Base-by-base conservation (phyloP, 2,888 invertebrate genomes). In the Hymenopus coronatus region DNA sequence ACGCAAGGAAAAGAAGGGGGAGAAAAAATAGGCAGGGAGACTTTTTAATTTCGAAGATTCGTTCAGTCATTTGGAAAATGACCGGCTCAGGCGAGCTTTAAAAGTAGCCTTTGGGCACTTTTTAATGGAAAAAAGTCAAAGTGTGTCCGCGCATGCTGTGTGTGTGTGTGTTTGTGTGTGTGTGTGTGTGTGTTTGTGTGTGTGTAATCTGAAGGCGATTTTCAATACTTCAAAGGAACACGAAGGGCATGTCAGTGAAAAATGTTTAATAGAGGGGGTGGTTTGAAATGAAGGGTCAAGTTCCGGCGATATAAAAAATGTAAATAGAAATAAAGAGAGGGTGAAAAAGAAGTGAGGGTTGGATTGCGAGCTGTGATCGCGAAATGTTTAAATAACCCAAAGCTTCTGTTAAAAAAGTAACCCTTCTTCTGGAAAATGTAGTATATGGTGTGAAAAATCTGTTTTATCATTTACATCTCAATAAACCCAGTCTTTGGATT, bases 31-130 rank as follows among this genome's bases (percentile, higher is more conserved):
- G 88, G 86, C 8, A 81, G 40, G 85, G 89, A 30, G 84, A 30
- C 54, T 88, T 90, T 89, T 89, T 90, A 90, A 90, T 90, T 90
- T 90, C 85, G 89, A 89, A 89, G 90, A 90, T 89, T 90, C 89
- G 89, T 85, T 88, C 89, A 90, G 84, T 90, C 90, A 90, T 89
- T 90, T 89, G 89, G 88, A 90, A 90, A 88, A 88, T 90, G 89
- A 90, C 89, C 87, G 90, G 86, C 87, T 88, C 84, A 87, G 40
- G 28, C 87, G 81, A 40, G 54, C 20, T 33, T 83, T 86, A 87
- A 87, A 88, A 87, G 88, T 89, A 87, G 89, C 89, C 89, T 88
- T 87, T 84, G 82, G 89, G 87, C 84, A 81, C 82, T 28, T 83
- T 88, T 85, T 89, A 89, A 89, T 89, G 89, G 88, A 89, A 89